Evolutionary conservation across 2,113 vertebrate species (phyloP), one percentile per base, ranked within the genome.

Genomic region (Syrmaticus mikado): DNA sequence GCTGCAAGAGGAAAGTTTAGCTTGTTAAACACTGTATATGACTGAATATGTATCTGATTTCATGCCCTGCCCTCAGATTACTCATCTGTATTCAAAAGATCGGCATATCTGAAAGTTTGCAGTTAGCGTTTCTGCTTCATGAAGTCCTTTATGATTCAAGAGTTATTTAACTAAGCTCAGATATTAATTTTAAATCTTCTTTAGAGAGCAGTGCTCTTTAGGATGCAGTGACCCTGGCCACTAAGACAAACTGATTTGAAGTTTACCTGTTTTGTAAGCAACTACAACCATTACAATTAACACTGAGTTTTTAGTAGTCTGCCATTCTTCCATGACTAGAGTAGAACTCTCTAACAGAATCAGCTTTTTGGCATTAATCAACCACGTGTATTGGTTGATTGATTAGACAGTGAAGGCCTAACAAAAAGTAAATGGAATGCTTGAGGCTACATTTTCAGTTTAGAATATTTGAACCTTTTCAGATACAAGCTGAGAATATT

Each of bases 141-240:
- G 24, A 40, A 72, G 7, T 75, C 89, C 88, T 72, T 65, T 41
- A 34, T 36, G 65, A 86, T 81, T 86, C 65, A 28, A 67, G 70
- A 72, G 43, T 92, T 91, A 68, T 81, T 95, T 91, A 92, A 90
- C 66, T 75, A 71, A 92, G 52, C 52, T 50, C 79, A 80, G 67
- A 64, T 65, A 77, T 61, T 94, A 83, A 85, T 86, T 94, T 20
- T 86, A 48, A 65, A 91, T 88, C 71, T 77, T 65, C 76, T 90
- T 68, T 65, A 34, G 68, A 94, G 82, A 92, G 75, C n/a, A 72
- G 61, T 25, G 57, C 43, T 89, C 52, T 75, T 32, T 3, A 36
- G 14, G 68, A 75, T 32, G 45, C 57, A 71, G 20, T 30, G 22
- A 36, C 50, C 82, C 8, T 74, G 57, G 68, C 17, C 85, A 83